Evolutionary conservation across 2,113 vertebrate species (phyloP), one percentile per base, ranked within the genome.

Genomic region (Protobothrops mucrosquamatus): DNA sequence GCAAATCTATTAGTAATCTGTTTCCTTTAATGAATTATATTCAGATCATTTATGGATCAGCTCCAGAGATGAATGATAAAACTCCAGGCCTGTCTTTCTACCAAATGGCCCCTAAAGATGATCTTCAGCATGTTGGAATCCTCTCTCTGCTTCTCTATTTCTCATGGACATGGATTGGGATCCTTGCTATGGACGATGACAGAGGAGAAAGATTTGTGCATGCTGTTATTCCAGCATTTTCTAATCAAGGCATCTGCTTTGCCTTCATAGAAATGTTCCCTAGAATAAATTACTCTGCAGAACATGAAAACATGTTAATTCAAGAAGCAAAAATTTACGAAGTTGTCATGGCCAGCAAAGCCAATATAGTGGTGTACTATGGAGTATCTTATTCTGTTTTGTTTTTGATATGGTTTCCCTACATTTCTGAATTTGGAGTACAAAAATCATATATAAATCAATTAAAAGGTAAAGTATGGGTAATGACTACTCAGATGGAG

Each of bases 91-190:
- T 86, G 18, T 39, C 90, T 55, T 57, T 91, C 34, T 91, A 57
- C 23, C 74, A 91, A 39, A 91, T 86, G 90, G 74, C 24, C 7
- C 74, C 90, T 43, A 57, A 91, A 1, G 52, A 85, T 57, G 39
- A 26, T 0, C 5, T 56, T 29, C 90, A 91, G 90, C 26, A 85
- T 18, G 12, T 10, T 4, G 90, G 90, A 4, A 91, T 91, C 56
- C 23, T 91, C 34, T 91, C 74, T 46, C n/a, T 91, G 39, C 54
- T 91, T 29, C 74, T 91, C 12, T 24, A 91, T 91, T 91, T 85
- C 24, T 46, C 14, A 8, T 64, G 61, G 61, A 12, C 26, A 64
- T 64, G 61, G 61, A 64, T 64, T 64, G 61, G 61, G 61, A 64
- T 91, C 39, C 14, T 86, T n/a, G 18, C 23, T 39, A 56, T 18